A percentile compares a stretch with the other conserved stretches of the same genome.
phyloP scores from a whole-genome alignment of 2,888 invertebrate species.

The Cheilosia impressa region DNA sequence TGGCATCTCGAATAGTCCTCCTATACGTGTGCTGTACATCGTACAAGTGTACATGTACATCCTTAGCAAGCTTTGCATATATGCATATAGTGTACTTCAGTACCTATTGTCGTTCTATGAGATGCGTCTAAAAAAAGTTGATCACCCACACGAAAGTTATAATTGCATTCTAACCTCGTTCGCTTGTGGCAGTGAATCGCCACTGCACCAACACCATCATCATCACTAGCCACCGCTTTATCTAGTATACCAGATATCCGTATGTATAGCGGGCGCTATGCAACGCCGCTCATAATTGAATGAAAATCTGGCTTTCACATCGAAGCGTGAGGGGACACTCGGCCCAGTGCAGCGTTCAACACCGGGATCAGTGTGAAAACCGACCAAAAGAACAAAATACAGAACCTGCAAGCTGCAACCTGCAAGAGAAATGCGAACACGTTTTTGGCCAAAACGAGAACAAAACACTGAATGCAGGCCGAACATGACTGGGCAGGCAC shows the following conservation, averaged over 20 bases:
- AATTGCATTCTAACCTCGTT: conserved; percentile 72
- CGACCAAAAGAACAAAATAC: conserved; percentile 45
- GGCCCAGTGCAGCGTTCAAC: conserved; percentile 1
- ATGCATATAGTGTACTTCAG: not conserved
- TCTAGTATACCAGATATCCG: not conserved
- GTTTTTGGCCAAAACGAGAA: conserved; percentile 59
- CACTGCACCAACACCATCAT: conserved; percentile 6
- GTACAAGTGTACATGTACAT: too few relatives aligned
- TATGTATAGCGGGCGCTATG: not conserved
- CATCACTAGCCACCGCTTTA: conserved; percentile 8
- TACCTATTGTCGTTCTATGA: not conserved
- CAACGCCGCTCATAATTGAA: conserved; percentile 56
- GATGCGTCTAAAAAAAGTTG: conserved; percentile 48
- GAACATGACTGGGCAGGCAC: conserved; percentile 54
- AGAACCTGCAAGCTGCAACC: conserved; percentile 45
- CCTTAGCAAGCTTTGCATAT: not conserved
- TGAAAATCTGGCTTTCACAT: conserved; percentile 57
- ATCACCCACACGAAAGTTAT: conserved; percentile 59
- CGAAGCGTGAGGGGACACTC: not conserved
- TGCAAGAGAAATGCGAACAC: conserved; percentile 59
- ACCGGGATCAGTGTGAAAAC: conserved; percentile 51
- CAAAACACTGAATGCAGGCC: conserved; percentile 63
- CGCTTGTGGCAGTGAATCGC: conserved; percentile 44
- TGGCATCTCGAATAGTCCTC: conserved; percentile 35
- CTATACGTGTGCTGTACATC: not conserved